Evolutionary conservation across 2,888 invertebrate species (phyloP), one percentile per base, ranked within the genome.

Genomic region (Plagodis pulveraria): DNA sequence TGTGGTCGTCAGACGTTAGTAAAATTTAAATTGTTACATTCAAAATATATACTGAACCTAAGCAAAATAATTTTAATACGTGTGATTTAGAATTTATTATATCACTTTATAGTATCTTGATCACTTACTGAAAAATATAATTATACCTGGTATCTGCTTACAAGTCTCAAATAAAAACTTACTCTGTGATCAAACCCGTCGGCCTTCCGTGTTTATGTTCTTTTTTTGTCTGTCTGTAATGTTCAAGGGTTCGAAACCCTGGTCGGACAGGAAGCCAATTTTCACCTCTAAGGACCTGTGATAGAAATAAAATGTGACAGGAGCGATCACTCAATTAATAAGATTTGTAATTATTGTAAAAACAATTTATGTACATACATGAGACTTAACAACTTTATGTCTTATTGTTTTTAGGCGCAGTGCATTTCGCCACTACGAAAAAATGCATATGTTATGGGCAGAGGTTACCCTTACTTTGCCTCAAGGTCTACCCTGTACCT

Each of bases 231-330:
- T 59, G 56, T 41, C 86, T 76, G 53, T 80, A 87, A 62, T 86
- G 75, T 36, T 75, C 73, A 6, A 87, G 65, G 0, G 81, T 76
- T 32, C 68, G 49, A 33, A 87, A 82, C 10, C 86, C 86, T 0
- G 78, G 75, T 4, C 87, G 76, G 8, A 73, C 49, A 1, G 87
- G 87, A 58, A 77, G 45, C 61, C 66, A 67, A 56, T 86, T 82
- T 67, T 87, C 87, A 50, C 76, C 74, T 11, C 87, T 74, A n/a
- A 85, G 69, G 22, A 87, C 58, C 87, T 42, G 42, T 41, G 10
- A 10, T 5, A 6, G 12, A 6, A 42, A 42, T 5, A 22, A 9
- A n/a, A n/a, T 33, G 34, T 45, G 10, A 2, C 7, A 2, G 33
- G 2, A n/a, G 8, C 9, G 6, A 2, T 44, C 41, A 41, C 9